Base-by-base conservation (phyloP, 2,888 invertebrate species). In the Allygus modestus region DNA sequence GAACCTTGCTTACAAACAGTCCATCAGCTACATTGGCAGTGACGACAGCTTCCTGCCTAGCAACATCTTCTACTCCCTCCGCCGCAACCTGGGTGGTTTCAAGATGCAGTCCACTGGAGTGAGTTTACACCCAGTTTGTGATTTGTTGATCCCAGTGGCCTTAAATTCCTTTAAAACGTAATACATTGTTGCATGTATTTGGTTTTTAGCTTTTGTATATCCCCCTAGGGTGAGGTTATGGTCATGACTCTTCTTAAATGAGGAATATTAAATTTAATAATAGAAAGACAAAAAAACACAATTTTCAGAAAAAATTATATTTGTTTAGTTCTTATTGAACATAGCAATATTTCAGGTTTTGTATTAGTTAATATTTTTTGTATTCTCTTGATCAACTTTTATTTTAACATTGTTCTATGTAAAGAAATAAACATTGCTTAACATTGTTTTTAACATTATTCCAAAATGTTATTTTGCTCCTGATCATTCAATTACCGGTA, bases 41-140 rank as follows among this genome's bases (percentile, higher is more conserved):
- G 91, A 92, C 26, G 94, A 94, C 88, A 91, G 91, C 86, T 87
- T 91, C 17, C 87, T 92, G 65, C 94, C 94, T 0, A 93, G 92
- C 87, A 89, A 88, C 11, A 0, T 91, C 0, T 89, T 89, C 84
- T 88, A 89, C 20, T 84, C 84, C 9, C 51, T 90, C 7, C 86
- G 87, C 37, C 86, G 88, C 12, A 89, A 89, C 33, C 87, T 90
- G 69, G 91, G 91, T 75, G 92, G 91, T 51, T 89, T 91, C 83
- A 89, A 89, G 28, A 28, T 71, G 85, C 85, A 87, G 88, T 1
- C 81, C 82, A 20, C 61, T 85, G 87, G 86, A 43, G 85, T 90
- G 26, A 86, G 89, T 86, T 58, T 7, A 5, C 54, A 23, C 20
- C 20, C 15, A 4, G 54, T 11, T 73, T 41, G 41, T 31, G 31